phyloP scores from a whole-genome alignment of 2,113 vertebrate species.

The Tetrax tetrax region DNA sequence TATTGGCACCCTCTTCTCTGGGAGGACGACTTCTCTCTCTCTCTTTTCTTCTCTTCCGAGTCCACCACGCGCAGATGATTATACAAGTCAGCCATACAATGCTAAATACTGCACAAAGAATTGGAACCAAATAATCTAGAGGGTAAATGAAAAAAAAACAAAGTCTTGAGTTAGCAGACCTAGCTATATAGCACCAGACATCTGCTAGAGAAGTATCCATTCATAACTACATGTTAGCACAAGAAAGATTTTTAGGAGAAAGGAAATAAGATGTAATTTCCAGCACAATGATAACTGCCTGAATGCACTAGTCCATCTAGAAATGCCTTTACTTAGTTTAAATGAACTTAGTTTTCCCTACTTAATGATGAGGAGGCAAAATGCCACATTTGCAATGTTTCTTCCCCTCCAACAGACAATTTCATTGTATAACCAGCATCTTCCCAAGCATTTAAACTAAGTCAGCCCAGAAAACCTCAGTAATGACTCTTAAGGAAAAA shows the following conservation, averaged over 20 bases:
- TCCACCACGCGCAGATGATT: conserved; percentile 91
- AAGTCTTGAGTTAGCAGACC: background rate
- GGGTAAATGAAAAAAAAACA: background rate
- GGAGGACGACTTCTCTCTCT: conserved; percentile 79
- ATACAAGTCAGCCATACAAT: conserved; percentile 90
- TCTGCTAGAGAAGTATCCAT: background rate
- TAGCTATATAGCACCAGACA: background rate
- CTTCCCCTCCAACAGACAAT: background rate
- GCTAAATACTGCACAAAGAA: conserved; percentile 86
- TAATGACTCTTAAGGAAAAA: background rate
- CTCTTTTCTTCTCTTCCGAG: conserved; percentile 91
- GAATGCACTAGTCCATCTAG: background rate
- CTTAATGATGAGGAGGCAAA: background rate
- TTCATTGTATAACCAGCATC: background rate
- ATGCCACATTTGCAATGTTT: background rate
- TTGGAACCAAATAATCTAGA: conserved; percentile 87
- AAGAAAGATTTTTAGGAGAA: background rate
- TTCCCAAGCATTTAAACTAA: background rate
- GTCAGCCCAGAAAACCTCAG: background rate
- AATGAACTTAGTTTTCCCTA: background rate
- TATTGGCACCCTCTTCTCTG: conserved; percentile 86
- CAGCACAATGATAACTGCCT: background rate
- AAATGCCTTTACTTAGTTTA: background rate
- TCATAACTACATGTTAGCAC: background rate
- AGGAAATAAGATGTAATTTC: background rate